A percentile compares a stretch with the other conserved stretches of the same genome.
Conservation (phyloP, 2,113 vertebrate genomes). For the Calidris pugnax region DNA sequence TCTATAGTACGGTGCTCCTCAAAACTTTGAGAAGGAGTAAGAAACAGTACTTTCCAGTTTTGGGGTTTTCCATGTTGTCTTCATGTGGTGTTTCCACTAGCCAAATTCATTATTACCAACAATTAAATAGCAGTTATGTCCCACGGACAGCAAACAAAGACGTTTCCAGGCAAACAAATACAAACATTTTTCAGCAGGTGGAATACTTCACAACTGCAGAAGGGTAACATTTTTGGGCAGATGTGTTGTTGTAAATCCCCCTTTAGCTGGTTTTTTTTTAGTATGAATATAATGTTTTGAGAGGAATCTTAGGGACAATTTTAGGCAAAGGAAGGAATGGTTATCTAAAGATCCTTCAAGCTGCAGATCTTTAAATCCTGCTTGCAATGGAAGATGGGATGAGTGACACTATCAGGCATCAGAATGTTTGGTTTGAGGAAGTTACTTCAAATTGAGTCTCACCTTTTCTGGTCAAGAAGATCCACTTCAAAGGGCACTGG, state of each 20-base stretch:
- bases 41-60: neutral
- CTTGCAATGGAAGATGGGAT: neutral
- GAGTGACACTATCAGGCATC: neutral
- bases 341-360: neutral
- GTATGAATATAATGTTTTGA: neutral
- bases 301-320: neutral
- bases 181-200: neutral
- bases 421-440: neutral
- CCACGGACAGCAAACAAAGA: neutral
- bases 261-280: neutral
- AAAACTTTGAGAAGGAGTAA: neutral
- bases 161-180: neutral
- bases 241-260: neutral
- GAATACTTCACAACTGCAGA: neutral
- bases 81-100: neutral
- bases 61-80: neutral
- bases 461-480: neutral
- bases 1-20: rapidly evolving
- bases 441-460: neutral
- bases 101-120: neutral
- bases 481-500: neutral
- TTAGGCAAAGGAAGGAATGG: neutral
- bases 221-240: neutral
- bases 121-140: neutral
- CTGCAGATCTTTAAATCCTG: neutral